Conservation (phyloP, 1,140 invertebrate species). For the Triops longicaudatus region DNA sequence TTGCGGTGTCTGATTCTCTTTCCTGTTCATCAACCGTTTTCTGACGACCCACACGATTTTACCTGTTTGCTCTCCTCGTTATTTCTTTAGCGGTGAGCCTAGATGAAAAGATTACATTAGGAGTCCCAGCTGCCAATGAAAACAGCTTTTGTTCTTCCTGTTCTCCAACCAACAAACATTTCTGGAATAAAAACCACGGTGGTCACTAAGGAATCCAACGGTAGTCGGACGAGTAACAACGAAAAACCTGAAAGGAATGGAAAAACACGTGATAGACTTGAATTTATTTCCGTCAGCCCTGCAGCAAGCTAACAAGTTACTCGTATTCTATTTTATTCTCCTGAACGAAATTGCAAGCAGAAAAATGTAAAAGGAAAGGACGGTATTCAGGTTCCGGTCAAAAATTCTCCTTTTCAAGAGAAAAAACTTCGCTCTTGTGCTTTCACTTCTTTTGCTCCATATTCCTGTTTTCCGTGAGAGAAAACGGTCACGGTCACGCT, state of each 20-base stretch:
- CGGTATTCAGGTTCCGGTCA: too few species aligned
- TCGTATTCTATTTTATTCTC: background rate
- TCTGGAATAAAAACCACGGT: background rate
- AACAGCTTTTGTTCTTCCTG: background rate
- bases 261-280: background rate
- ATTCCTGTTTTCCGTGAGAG: too few species aligned
- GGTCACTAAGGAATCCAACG: background rate
- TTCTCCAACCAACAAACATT: background rate
- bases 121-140: conserved; percentile 1
- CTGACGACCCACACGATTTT: background rate
- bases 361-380: background rate
- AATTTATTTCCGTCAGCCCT: background rate
- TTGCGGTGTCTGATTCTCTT: background rate
- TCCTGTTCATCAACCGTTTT: background rate
- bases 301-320: background rate
- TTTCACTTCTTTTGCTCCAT: too few species aligned
- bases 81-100: background rate
- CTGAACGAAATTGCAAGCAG: background rate
- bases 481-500: too few species aligned
- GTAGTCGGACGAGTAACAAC: background rate
- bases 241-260: background rate
- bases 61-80: background rate
- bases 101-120: background rate
- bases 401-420: too few species aligned
- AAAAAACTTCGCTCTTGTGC: too few species aligned